Conservation (phyloP, 2,797 vertebrate genomes). For the Crypturellus tataupa region DNA sequence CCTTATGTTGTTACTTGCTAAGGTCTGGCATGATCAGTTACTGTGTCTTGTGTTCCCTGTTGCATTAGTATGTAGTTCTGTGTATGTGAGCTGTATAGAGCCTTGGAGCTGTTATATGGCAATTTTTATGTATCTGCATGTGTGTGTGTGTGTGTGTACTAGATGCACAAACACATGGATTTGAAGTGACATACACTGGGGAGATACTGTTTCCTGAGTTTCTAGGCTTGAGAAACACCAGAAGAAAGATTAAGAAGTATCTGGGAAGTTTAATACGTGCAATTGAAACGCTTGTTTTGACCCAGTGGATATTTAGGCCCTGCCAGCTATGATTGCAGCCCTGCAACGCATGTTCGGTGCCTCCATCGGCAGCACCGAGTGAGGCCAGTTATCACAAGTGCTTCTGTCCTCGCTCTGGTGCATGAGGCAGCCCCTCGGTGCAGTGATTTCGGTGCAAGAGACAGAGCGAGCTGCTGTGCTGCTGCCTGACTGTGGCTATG, state of each 20-base stretch:
- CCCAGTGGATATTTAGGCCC: background rate
- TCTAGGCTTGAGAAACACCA: background rate
- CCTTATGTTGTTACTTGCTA: slow-evolving; percentile 12
- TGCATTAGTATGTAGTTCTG: background rate
- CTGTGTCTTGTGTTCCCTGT: background rate
- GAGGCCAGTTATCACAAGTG: background rate
- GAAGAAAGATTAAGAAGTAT: background rate
- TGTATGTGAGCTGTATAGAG: background rate
- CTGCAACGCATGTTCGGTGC: background rate
- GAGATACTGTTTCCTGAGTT: background rate
- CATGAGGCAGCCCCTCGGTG: background rate
- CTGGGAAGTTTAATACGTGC: background rate
- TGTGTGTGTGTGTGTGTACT: background rate
- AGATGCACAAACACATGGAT: background rate
- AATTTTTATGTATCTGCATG: background rate
- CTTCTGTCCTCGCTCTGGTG: fast-evolving
- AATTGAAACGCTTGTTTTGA: background rate
- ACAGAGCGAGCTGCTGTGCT: background rate
- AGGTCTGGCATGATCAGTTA: background rate
- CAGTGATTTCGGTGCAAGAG: background rate
- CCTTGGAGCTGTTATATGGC: background rate
- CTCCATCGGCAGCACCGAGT: background rate
- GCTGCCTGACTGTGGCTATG: background rate
- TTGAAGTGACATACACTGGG: background rate
- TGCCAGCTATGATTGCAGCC: background rate